Evolutionary conservation across 2,888 invertebrate genomes (phyloP).

Genomic region (Sphaeridia pumilis): DNA sequence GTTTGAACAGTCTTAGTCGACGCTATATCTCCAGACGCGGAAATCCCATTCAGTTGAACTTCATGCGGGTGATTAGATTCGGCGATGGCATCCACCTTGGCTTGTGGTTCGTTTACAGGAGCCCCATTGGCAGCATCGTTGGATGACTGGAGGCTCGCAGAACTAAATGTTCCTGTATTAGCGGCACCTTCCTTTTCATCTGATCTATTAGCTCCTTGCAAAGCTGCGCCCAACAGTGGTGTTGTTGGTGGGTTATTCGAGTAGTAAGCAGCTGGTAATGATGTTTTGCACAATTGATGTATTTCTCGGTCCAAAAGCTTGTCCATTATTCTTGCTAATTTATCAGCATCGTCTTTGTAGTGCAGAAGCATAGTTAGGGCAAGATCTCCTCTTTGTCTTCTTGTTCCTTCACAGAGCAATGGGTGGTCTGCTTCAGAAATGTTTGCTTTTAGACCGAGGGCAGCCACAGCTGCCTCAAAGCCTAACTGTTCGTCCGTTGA

Average conservation of each 20-base stretch:
- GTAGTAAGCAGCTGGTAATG: constrained; percentile 74
- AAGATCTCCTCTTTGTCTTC: constrained; percentile 82
- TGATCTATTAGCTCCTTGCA: too few species aligned
- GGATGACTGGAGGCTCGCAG: too few species aligned
- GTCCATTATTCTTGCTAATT: constrained; percentile 90
- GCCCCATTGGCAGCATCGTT: too few species aligned
- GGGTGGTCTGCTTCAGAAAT: constrained; percentile 98
- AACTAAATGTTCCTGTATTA: too few species aligned
- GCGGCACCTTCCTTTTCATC: too few species aligned
- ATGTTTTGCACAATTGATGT: constrained; percentile 79
- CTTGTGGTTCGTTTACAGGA: too few species aligned
- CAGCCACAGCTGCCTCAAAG: constrained; percentile 92
- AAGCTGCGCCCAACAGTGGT: constrained; percentile 43
- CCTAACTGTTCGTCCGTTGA: constrained; percentile 69
- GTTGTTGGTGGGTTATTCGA: constrained; percentile 64
- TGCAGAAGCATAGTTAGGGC: constrained; percentile 77
- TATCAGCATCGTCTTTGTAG: constrained; percentile 90
- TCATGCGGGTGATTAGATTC: too few species aligned
- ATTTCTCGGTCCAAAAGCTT: constrained; percentile 77
- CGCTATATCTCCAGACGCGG: too few species aligned
- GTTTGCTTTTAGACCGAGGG: constrained; percentile 86
- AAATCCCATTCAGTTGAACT: too few species aligned
- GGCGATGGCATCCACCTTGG: too few species aligned
- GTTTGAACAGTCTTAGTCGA: too few species aligned
- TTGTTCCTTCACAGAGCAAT: constrained; percentile 85